Evolutionary conservation across 2,797 vertebrate genomes (phyloP).

Genomic region (Megaceryle alcyon): DNA sequence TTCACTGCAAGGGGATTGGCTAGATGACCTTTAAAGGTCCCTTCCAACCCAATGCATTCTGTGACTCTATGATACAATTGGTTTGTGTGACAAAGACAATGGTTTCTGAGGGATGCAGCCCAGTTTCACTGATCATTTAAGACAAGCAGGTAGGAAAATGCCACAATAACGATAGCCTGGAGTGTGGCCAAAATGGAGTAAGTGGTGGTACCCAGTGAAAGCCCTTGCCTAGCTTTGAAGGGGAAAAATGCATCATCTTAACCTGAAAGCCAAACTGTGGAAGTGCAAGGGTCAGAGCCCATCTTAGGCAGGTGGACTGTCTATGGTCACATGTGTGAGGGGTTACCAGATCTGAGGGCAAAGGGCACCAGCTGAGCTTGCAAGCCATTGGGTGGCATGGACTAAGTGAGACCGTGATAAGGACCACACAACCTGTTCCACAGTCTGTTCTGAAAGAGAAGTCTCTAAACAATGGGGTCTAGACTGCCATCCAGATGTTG

Average conservation of each 20-base stretch:
- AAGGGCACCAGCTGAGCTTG: background rate
- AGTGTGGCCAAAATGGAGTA: background rate
- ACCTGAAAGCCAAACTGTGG: background rate
- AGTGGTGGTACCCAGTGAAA: background rate
- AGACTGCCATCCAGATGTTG: background rate
- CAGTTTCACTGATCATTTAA: background rate
- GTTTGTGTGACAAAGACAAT: background rate
- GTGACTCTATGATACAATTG: background rate
- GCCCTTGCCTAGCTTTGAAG: background rate
- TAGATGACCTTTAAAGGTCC: background rate
- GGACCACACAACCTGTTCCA: background rate
- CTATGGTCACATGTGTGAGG: background rate
- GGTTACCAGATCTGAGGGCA: background rate
- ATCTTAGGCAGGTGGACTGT: background rate
- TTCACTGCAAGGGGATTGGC: background rate
- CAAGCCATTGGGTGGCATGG: background rate
- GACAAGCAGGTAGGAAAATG: background rate
- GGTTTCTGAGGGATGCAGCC: background rate
- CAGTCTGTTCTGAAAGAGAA: background rate
- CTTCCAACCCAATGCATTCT: background rate
- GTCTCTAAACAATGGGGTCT: background rate
- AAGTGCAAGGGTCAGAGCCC: background rate
- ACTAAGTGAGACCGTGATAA: background rate
- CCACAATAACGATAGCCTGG: background rate
- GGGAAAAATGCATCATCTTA: background rate